Conservation (phyloP, 2,797 vertebrate genomes). For the Thalassophryne amazonica region DNA sequence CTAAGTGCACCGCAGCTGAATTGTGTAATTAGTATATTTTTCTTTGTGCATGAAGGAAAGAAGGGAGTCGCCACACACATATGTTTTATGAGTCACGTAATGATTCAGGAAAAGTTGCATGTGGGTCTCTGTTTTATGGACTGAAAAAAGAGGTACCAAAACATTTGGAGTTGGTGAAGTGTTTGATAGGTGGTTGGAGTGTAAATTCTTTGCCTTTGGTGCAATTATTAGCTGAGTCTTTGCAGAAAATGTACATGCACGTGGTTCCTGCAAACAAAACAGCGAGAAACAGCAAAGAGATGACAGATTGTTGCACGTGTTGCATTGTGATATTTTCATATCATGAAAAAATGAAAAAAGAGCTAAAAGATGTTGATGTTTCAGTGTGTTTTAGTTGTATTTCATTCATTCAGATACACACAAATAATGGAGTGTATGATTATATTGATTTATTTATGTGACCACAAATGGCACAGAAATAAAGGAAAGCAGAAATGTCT, state of each 20-base stretch:
- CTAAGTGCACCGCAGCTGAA: conserved; percentile 13
- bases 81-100: conserved; percentile 33
- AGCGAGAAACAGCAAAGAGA: neutral
- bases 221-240: conserved; percentile 58
- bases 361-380: conserved; percentile 38
- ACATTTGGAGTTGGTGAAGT: conserved; percentile 13
- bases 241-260: conserved; percentile 50
- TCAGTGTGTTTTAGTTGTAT: conserved; percentile 39
- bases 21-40: conserved; percentile 52
- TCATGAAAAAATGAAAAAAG: conserved; percentile 4
- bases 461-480: conserved; percentile 78
- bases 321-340: conserved; percentile 11
- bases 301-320: neutral
- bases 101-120: conserved; percentile 22
- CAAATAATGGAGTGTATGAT: conserved; percentile 56
- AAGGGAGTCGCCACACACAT: conserved; percentile 34
- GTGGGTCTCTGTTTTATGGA: conserved; percentile 9
- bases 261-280: neutral
- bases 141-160: conserved; percentile 15
- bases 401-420: conserved; percentile 65
- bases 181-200: conserved; percentile 33
- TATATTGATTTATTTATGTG: conserved; percentile 65
- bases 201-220: conserved; percentile 44
- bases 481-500: conserved; percentile 70
- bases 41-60: conserved; percentile 16